Base-by-base conservation (phyloP, 1,140 invertebrate species). In the Drosophila orena region DNA sequence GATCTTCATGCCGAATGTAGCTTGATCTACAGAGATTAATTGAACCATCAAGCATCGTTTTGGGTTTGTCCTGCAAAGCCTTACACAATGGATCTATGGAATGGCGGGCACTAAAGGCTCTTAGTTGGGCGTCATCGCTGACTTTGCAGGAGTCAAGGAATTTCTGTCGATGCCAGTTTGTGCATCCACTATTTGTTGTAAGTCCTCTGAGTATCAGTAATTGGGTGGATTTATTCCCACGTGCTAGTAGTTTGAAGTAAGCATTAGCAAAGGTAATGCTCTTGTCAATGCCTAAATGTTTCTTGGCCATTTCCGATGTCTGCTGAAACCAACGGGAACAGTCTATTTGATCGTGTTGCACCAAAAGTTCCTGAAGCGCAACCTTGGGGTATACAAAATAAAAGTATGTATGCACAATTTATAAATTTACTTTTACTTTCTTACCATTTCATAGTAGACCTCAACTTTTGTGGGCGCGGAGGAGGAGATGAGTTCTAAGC, bases 401-500 rank as follows among this genome's bases (percentile, higher is more conserved):
- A 56, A 10, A 12, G n/a, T 22, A n/a, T 11, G 12, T 14, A 14
- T 38, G 14, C 4, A 4, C 6, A 43, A 0, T 7, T 11, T 7
- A 12, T 0, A 8, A 27, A 11, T 8, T 1, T 7, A 34, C 2
- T 11, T 0, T 12, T 24, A 53, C 30, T 30, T 10, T 12, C 76
- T 80, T 11, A 89, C 84, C 46, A 77, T 44, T 52, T 89, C 77
- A 34, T 89, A 89, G 44, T 89, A 89, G n/a, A 62, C 44, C 6
- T 55, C 53, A 17, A 35, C 42, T 42, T 74, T 17, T 11, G 24
- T 74, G 8, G 61, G 24, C 14, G 0, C 24, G 43, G 10, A 58
- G 1, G 8, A 73, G 8, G 10, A 47, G 14, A 52, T 24, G 4
- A 43, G 2, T 5, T 73, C 60, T 38, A 90, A 42, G 3, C 62